These are phyloP conservation scores for Chromoteleia sp. DNA, from an alignment of 2,888 invertebrate genomes.

Conservation along the genomic window DNA sequence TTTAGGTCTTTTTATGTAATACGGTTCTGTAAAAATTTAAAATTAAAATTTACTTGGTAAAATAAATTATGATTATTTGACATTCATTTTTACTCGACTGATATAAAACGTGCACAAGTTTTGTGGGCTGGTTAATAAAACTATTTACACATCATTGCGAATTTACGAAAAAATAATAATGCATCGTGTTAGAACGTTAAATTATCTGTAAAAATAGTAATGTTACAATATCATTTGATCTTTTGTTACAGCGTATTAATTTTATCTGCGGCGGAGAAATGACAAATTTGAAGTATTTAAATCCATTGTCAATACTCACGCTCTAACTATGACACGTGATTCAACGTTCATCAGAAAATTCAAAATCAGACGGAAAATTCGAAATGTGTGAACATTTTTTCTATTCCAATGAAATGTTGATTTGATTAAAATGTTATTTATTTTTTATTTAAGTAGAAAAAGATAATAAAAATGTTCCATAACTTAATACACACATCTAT, in stretches of 20 bases:
- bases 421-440: not conserved
- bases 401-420: not conserved
- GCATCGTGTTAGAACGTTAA: not conserved
- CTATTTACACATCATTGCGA: too few relatives aligned
- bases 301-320: constrained; percentile 5
- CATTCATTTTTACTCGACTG: constrained; percentile 5
- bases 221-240: not conserved
- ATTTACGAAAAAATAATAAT: too few relatives aligned
- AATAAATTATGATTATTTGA: too few relatives aligned
- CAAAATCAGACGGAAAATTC: constrained; percentile 6
- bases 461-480: not conserved
- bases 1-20: too few relatives aligned
- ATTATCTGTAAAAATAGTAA: not conserved
- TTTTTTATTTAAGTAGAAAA: not conserved
- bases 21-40: too few relatives aligned
- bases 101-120: too few relatives aligned
- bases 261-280: constrained; percentile 10
- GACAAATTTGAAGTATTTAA: constrained; percentile 6
- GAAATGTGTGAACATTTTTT: not conserved
- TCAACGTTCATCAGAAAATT: not conserved
- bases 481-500: too few relatives aligned
- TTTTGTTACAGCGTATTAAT: not conserved
- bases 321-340: constrained; percentile 1
- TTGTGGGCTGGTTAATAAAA: too few relatives aligned
- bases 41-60: too few relatives aligned